These are phyloP conservation scores for Ennomos erosarius DNA, from an alignment of 2,888 invertebrate genomes.

Conservation along the genomic window DNA sequence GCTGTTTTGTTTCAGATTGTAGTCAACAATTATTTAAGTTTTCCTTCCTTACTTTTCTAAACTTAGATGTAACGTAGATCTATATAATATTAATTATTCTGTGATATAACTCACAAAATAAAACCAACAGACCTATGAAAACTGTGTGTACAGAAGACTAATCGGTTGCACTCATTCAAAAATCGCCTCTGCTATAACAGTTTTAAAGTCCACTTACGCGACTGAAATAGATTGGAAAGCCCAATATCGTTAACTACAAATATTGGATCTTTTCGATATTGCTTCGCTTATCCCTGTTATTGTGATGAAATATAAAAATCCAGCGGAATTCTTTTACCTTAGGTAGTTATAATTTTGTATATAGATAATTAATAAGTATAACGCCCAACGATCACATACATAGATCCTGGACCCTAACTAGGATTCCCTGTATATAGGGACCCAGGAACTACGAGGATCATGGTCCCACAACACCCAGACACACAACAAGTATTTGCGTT, in stretches of 20 bases:
- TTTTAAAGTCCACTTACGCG: conserved; percentile 9
- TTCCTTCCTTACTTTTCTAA: no score
- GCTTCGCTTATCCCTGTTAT: conserved; percentile 42
- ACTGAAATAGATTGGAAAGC: conserved; percentile 28
- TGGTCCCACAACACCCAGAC: no score
- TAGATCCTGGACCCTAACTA: no score
- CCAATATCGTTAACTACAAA: conserved; percentile 58
- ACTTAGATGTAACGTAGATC: no score
- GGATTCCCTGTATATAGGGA: no score
- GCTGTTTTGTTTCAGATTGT: not conserved
- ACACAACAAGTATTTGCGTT: no score
- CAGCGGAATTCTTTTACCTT: conserved; percentile 24
- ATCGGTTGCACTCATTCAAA: conserved; percentile 8
- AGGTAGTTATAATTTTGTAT: no score
- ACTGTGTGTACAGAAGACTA: conserved; percentile 8
- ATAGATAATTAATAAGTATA: no score
- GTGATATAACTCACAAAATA: conserved; percentile 18
- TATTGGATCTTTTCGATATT: conserved; percentile 62
- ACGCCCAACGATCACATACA: no score
- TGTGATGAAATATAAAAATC: conserved; percentile 34
- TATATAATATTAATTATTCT: no score
- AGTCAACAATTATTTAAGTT: no score
- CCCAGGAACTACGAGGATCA: no score
- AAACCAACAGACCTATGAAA: conserved; percentile 9
- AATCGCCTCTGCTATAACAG: conserved; percentile 8